Conservation (phyloP, 2,113 vertebrate species). For the Isurus oxyrinchus region DNA sequence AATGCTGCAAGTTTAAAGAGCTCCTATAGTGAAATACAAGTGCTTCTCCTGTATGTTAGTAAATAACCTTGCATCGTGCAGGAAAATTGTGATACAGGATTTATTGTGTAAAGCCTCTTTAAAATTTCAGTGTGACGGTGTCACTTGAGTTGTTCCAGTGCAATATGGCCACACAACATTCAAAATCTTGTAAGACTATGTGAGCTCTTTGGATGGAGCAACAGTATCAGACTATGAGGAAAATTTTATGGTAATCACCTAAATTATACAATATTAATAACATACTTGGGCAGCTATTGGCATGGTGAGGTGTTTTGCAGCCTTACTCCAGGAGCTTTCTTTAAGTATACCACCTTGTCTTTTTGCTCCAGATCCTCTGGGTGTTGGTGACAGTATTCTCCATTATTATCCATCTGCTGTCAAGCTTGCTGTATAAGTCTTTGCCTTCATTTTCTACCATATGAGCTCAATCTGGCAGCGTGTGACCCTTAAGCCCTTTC, state of each 20-base stretch:
- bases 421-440: not conserved
- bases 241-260: not conserved
- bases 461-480: not conserved
- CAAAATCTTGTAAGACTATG: not conserved
- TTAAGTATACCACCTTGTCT: not conserved
- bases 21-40: not conserved
- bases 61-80: not conserved
- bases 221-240: not conserved
- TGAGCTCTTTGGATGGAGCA: not conserved
- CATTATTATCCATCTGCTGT: not conserved
- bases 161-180: not conserved
- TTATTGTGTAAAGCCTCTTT: not conserved
- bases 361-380: not conserved
- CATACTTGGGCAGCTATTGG: not conserved
- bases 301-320: not conserved
- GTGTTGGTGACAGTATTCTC: not conserved
- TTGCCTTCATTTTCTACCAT: not conserved
- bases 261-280: too few species aligned
- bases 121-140: not conserved
- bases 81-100: not conserved
- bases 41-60: not conserved
- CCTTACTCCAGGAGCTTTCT: not conserved
- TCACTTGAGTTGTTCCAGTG: not conserved
- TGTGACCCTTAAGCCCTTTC: not conserved
- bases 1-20: not conserved